Percentiles rank a stretch among this genome's conserved stretches.
Conservation (phyloP, 2,113 vertebrate genomes). For the Taurulus bubalis region DNA sequence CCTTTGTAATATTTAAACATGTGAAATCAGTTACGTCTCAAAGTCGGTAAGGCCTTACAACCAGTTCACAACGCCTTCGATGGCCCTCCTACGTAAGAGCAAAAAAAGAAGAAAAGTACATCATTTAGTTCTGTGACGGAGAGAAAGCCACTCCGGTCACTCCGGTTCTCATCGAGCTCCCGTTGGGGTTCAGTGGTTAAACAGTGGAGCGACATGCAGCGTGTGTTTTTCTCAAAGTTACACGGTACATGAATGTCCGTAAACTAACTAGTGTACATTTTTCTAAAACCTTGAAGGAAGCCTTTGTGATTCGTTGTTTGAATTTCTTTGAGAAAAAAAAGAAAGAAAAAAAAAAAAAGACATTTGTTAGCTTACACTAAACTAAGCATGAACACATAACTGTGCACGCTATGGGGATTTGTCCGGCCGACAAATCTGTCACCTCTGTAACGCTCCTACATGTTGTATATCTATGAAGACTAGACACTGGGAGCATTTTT, state of each 20-base stretch:
- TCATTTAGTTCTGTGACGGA: not conserved
- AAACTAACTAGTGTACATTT: constrained; percentile 72
- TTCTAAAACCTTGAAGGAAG: constrained; percentile 80
- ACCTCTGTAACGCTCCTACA: constrained; percentile 15
- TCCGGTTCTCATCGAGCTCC: constrained; percentile 34
- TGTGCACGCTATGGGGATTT: constrained; percentile 11
- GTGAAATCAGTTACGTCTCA: constrained; percentile 31
- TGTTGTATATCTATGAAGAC: not conserved
- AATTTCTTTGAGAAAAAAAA: constrained; percentile 60
- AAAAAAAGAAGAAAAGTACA: not conserved
- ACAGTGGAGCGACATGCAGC: constrained; percentile 66
- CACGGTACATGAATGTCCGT: constrained; percentile 69
- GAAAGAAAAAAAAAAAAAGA: not conserved
- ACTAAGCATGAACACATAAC: constrained; percentile 75
- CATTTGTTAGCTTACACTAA: constrained; percentile 67
- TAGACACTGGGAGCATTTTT: constrained; percentile 8
- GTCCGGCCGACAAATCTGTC: constrained; percentile 5
- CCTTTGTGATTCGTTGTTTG: constrained; percentile 85
- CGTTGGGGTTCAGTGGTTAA: constrained; percentile 65
- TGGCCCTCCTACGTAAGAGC: constrained; percentile 17
- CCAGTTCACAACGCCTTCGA: constrained; percentile 32
- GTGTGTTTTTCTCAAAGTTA: constrained; percentile 61
- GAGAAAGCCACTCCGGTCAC: constrained; percentile 19
- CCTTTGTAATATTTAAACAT: constrained; percentile 33
- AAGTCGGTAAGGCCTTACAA: constrained; percentile 50